Conservation (phyloP, 2,113 vertebrate species). For the Chrysochloris asiatica region DNA sequence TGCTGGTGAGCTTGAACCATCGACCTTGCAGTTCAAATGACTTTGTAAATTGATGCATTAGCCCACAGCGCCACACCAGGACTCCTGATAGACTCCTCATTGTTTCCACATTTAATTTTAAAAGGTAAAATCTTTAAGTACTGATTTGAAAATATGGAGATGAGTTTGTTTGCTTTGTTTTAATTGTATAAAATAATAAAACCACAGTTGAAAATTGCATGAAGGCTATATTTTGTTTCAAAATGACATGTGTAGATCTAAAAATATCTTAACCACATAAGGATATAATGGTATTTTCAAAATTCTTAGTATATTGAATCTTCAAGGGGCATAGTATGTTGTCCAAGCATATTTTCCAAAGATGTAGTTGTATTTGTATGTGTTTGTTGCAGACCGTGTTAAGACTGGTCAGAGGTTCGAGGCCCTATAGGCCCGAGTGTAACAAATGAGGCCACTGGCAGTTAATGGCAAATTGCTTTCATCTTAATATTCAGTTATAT, state of each 20-base stretch:
- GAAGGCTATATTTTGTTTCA: not conserved
- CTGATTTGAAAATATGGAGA: not conserved
- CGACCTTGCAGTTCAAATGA: too few relatives aligned
- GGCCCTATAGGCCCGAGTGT: too few relatives aligned
- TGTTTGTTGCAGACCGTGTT: not conserved
- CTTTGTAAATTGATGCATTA: too few relatives aligned
- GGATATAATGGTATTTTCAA: not conserved
- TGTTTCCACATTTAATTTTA: not conserved
- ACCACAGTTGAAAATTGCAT: not conserved
- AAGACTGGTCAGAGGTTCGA: too few relatives aligned
- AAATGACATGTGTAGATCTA: not conserved
- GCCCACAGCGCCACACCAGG: too few relatives aligned
- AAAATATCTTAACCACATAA: not conserved
- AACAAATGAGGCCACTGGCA: too few relatives aligned
- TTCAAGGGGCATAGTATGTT: not conserved
- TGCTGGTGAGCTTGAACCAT: too few relatives aligned
- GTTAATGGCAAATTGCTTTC: too few relatives aligned
- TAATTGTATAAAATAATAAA: not conserved
- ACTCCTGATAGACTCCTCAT: not conserved
- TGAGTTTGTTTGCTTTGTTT: too few relatives aligned
- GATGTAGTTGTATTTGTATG: not conserved
- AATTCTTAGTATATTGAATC: not conserved
- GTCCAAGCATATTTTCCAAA: not conserved
- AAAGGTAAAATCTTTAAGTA: slow-evolving; percentile 1
- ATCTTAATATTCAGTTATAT: too few relatives aligned